These are phyloP conservation scores for Anodontia alba DNA, from an alignment of 2,888 invertebrate genomes.

Conservation along the genomic window DNA sequence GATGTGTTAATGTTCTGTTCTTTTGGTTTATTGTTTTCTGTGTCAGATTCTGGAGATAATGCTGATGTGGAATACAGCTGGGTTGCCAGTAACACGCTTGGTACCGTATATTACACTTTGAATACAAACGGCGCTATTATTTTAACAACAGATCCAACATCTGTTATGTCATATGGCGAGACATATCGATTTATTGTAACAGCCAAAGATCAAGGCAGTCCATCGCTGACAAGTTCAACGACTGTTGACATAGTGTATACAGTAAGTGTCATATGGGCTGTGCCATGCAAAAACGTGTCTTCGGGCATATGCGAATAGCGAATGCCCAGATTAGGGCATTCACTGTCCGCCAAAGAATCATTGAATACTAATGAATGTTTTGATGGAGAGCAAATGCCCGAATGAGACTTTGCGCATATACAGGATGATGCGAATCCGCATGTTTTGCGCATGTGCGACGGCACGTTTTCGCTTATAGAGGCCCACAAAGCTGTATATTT, in stretches of 20 bases:
- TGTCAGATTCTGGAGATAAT: constrained; percentile 46
- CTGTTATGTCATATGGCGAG: constrained; percentile 46
- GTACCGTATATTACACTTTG: constrained; percentile 27
- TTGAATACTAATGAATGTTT: too few relatives aligned
- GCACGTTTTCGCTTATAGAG: not conserved
- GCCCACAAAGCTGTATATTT: not conserved
- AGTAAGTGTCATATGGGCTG: constrained; percentile 33
- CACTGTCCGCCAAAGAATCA: not conserved
- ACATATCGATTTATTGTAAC: constrained; percentile 46
- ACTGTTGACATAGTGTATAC: constrained; percentile 57
- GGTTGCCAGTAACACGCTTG: constrained; percentile 5
- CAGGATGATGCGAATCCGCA: too few relatives aligned
- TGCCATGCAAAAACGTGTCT: not conserved
- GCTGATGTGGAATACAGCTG: constrained; percentile 35
- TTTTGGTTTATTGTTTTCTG: too few relatives aligned
- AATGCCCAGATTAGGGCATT: too few relatives aligned
- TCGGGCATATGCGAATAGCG: too few relatives aligned
- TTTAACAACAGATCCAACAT: constrained; percentile 21
- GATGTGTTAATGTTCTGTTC: too few relatives aligned
- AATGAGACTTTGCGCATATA: too few relatives aligned
- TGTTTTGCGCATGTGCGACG: too few relatives aligned
- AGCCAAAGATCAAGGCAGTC: constrained; percentile 55
- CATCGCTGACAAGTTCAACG: constrained; percentile 42
- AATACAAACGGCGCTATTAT: constrained; percentile 29
- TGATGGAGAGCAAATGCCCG: too few relatives aligned